A percentile compares a stretch with the other conserved stretches of the same genome.
Evolutionary conservation across 2,113 vertebrate species (phyloP).

Genomic region (Microtus pennsylvanicus): DNA sequence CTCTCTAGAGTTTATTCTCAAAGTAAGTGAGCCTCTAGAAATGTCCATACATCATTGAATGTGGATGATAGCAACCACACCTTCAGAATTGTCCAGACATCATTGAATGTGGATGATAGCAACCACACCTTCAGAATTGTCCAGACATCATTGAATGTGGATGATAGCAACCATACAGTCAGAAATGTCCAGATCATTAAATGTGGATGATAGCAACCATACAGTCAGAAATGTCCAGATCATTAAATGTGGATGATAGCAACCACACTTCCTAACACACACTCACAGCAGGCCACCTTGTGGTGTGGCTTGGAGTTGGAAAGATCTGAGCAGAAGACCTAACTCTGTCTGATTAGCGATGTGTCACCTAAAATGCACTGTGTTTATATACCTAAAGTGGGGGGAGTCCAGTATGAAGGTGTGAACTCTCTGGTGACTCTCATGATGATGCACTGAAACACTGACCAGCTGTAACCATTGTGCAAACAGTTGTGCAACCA

Average conservation of each 20-base stretch:
- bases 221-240: not conserved
- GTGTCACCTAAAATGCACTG: not conserved
- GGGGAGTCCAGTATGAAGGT: not conserved
- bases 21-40: not conserved
- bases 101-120: not conserved
- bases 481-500: too few species aligned
- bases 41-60: not conserved
- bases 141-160: too few species aligned
- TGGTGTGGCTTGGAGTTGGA: not conserved
- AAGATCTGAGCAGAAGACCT: not conserved
- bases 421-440: not conserved
- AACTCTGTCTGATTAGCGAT: not conserved
- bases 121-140: not conserved
- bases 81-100: not conserved
- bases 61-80: not conserved
- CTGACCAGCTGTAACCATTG: too few species aligned
- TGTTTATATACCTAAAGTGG: not conserved
- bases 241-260: not conserved
- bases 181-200: not conserved
- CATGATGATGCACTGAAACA: not conserved
- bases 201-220: not conserved
- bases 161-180: too few species aligned
- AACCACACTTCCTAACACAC: not conserved
- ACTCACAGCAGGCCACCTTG: not conserved
- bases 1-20: not conserved